Base-by-base conservation (phyloP, 2,888 invertebrate species). In the Heliconius sara region DNA sequence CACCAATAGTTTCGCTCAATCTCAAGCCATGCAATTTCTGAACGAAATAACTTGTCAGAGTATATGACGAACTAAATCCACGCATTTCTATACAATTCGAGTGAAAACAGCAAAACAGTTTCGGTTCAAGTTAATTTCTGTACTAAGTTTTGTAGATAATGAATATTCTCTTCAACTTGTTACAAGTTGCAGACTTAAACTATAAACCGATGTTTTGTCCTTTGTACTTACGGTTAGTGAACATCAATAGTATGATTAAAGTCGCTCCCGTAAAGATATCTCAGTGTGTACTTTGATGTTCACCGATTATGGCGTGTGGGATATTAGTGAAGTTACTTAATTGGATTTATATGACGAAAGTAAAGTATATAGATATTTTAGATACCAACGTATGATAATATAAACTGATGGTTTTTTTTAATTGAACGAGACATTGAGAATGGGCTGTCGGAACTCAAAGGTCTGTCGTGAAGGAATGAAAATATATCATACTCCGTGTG, bases 151-250 rank as follows among this genome's bases (percentile, higher is more conserved):
- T 10, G 65, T 25, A 75, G 75, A 66, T 75, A 75, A 75, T 75
- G 75, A 75, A 75, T 75, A 75, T 75, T 66, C 75, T 66, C 65
- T 47, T 75, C 66, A 47, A 75, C 75, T 75, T 47, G 75, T 75
- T n/a, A 65, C 39, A 39, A 39, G 39, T 39, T 39, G 39, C 39
- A 39, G 39, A 39, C 39, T 39, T 39, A 39, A 75, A 75, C 75
- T 75, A 47, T 75, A 66, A 65, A 65, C 75, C 73, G 60, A 60
- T 66, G 75, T 75, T 65, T 75, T 47, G 75, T 75, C 65, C 75
- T 66, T 75, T 75, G 75, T 75, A 47, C 27, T 75, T 47, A 75
- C 75, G 65, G 75, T 27, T 75, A 27, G 75, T 75, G 75, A 75
- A 75, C 65, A 65, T 63, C 65, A 75, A 75, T 75, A 43, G 68